phyloP scores from a whole-genome alignment of 2,113 vertebrate species.

The Pseudorhombus dupliciocellatus region DNA sequence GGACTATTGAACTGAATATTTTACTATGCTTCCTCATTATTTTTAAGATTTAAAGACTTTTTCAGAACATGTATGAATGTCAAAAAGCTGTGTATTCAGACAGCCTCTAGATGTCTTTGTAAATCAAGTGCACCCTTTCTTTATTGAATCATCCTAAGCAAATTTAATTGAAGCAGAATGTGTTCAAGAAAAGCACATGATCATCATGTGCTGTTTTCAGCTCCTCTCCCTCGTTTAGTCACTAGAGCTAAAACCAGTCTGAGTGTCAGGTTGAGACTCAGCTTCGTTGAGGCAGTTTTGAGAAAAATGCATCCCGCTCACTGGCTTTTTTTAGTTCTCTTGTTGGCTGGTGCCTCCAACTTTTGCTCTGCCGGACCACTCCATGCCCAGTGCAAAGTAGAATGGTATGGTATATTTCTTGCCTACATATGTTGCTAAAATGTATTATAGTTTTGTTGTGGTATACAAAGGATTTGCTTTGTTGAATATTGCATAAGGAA shows the following conservation, averaged over 20 bases:
- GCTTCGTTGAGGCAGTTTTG: neutral
- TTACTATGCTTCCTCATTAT: too few relatives aligned
- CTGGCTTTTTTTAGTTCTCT: constrained; percentile 38
- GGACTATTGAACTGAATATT: too few relatives aligned
- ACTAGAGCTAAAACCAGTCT: neutral
- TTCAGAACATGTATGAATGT: too few relatives aligned
- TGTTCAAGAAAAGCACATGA: constrained; percentile 72
- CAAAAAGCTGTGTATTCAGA: neutral
- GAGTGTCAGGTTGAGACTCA: neutral
- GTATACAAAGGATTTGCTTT: neutral
- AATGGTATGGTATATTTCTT: constrained; percentile 69
- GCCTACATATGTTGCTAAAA: neutral
- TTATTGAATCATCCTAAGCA: neutral
- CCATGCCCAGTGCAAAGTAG: constrained; percentile 82
- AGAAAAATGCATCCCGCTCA: constrained; percentile 42
- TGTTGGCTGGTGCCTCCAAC: constrained; percentile 34
- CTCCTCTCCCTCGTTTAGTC: neutral
- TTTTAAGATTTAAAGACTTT: too few relatives aligned
- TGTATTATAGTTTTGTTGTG: neutral
- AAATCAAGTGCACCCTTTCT: neutral
- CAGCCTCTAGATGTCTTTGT: constrained; percentile 20
- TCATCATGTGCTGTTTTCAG: constrained; percentile 60
- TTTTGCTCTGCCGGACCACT: constrained; percentile 70
- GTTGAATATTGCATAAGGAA: neutral
- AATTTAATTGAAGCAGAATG: constrained; percentile 63